Evolutionary conservation across 2,888 invertebrate genomes (phyloP).

Genomic region (Ganaspis brasiliensis): DNA sequence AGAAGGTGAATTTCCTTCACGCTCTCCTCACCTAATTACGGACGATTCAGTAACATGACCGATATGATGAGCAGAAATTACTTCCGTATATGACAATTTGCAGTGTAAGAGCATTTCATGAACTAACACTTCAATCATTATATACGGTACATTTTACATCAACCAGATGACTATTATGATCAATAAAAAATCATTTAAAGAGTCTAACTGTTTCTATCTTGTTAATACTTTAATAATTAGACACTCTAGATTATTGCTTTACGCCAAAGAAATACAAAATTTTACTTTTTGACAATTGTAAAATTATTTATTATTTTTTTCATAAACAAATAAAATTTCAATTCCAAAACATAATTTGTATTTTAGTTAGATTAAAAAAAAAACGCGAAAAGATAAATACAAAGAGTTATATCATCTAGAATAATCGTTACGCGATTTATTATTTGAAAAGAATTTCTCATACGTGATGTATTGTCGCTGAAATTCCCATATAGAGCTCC

Average conservation of each 20-base stretch:
- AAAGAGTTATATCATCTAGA: no score
- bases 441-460: no score
- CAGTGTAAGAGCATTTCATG: conserved; percentile 7
- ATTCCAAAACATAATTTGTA: no score
- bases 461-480: no score
- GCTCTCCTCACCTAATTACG: conserved; percentile 37
- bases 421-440: no score
- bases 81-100: conserved; percentile 34
- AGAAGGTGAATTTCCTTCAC: conserved; percentile 14
- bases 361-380: no score
- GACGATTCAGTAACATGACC: conserved; percentile 22
- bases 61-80: conserved; percentile 34
- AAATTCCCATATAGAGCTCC: no score
- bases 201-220: conserved; percentile 17
- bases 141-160: conserved; percentile 12
- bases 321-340: no score
- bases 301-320: no score
- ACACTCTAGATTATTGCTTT: not conserved
- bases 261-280: no score
- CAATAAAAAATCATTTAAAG: not conserved
- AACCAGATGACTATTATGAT: conserved; percentile 8
- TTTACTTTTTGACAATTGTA: no score
- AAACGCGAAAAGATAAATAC: no score
- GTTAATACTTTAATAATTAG: not conserved
- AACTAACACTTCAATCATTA: conserved; percentile 13